Evolutionary conservation across 2,797 vertebrate species (phyloP), one percentile per base, ranked within the genome.

Genomic region (Sebastolobus alascanus): DNA sequence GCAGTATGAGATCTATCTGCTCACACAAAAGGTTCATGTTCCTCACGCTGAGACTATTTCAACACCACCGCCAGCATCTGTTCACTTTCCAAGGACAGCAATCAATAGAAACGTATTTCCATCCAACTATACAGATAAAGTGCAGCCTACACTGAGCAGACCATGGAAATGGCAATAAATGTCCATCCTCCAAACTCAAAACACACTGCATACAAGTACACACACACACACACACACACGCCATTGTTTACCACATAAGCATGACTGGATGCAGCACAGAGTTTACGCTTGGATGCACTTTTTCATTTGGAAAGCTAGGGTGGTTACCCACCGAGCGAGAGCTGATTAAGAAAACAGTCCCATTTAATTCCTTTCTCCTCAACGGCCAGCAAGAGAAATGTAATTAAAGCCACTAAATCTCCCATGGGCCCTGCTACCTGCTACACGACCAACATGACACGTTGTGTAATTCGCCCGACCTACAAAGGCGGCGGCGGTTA

Each of bases 341-440:
- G 90, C 93, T 95, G 93, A 96, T 95, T 95, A 95, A 95, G 92
- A 94, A 95, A 95, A 94, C 92, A 93, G 93, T 91, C 93, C 92
- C 87, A 90, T 94, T 94, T 95, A 95, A 95, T 95, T 96, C 91
- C 91, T 92, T 93, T 94, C 93, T 94, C 90, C 88, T 92, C 90
- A 88, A 94, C 84, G 90, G 94, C 93, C 91, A 84, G 92, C 92
- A 89, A 95, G 90, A 95, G 90, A 94, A 95, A 94, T 95, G 95
- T 95, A 95, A 95, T 96, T 95, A 95, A 95, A 95, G 90, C 90
- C 90, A 90, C 88, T 92, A 94, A 92, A 94, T 90, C 94, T 95
- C 93, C 91, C 92, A 84, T 77, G 92, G 93, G 95, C 88, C 88
- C 73, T 77, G 87, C 89, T 94, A 95, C 93, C 94, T 94, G 93